Conservation (phyloP, 2,888 invertebrate species). For the Orchesella flavescens region DNA sequence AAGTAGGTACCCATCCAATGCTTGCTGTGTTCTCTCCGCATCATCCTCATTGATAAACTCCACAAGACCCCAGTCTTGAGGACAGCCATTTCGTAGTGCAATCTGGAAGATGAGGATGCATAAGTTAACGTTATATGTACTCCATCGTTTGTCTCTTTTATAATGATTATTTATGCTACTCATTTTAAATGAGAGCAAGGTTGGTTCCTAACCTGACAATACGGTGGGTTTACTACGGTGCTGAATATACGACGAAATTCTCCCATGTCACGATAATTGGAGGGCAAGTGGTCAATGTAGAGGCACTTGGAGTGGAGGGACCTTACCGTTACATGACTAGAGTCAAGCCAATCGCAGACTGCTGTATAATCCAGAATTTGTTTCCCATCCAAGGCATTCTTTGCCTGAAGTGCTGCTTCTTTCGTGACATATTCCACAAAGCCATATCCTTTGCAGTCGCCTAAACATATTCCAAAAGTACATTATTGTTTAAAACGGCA, state of each 20-base stretch:
- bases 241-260: slow-evolving; percentile 76
- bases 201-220: slow-evolving; percentile 76
- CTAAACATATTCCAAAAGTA: too few species aligned
- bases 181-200: too few species aligned
- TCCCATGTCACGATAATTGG: slow-evolving; percentile 76
- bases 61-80: slow-evolving; percentile 77
- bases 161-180: neutral
- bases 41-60: slow-evolving; percentile 75
- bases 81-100: slow-evolving; percentile 76
- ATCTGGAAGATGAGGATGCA: slow-evolving; percentile 74
- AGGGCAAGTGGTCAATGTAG: slow-evolving; percentile 76
- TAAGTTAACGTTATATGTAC: neutral
- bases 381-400: slow-evolving; percentile 75
- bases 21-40: slow-evolving; percentile 74
- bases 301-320: slow-evolving; percentile 77
- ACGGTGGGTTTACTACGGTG: slow-evolving; percentile 76
- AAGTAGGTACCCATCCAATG: slow-evolving; percentile 74
- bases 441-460: slow-evolving; percentile 77
- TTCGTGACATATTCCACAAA: slow-evolving; percentile 77
- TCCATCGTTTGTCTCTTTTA: too few species aligned
- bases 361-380: slow-evolving; percentile 74
- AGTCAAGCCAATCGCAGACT: slow-evolving; percentile 77
- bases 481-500: too few species aligned
- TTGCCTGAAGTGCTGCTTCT: slow-evolving; percentile 76
- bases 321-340: slow-evolving; percentile 75